phyloP scores from a whole-genome alignment of 2,888 invertebrate species.

The Lithophane semibrunnea region DNA sequence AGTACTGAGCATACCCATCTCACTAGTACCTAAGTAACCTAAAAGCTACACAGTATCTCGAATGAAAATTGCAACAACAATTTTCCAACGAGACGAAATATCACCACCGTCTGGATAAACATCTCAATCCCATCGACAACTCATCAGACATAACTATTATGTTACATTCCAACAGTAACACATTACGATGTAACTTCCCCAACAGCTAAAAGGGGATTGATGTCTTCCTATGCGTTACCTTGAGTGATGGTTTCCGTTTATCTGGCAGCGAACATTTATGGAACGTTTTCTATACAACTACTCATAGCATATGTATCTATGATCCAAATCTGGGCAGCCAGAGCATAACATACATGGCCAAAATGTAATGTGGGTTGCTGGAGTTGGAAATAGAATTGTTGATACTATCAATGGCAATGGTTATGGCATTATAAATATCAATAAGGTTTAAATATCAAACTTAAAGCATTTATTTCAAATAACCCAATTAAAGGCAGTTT shows the following conservation, averaged over 20 bases:
- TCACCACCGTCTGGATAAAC: background rate
- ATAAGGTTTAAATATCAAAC: background rate
- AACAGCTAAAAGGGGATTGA: constrained; percentile 39
- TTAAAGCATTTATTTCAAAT: too few species aligned
- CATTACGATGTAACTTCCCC: constrained; percentile 7
- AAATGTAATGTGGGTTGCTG: background rate
- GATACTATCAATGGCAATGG: background rate
- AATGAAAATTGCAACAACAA: background rate
- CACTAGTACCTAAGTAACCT: background rate
- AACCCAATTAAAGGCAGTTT: too few species aligned
- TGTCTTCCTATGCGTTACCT: constrained; percentile 43
- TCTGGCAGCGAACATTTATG: constrained; percentile 10
- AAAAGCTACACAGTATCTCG: background rate
- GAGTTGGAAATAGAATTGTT: background rate
- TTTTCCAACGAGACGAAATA: background rate
- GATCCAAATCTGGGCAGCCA: constrained; percentile 1
- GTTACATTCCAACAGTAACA: constrained; percentile 2
- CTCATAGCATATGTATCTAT: background rate
- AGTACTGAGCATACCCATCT: too few species aligned
- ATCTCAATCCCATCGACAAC: background rate
- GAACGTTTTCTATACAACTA: constrained; percentile 13
- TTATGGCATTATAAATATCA: too few species aligned
- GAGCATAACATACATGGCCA: background rate
- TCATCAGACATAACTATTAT: background rate
- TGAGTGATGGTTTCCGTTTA: constrained; percentile 53